phyloP scores from a whole-genome alignment of 2,888 invertebrate species.

The Dryococelus australis region DNA sequence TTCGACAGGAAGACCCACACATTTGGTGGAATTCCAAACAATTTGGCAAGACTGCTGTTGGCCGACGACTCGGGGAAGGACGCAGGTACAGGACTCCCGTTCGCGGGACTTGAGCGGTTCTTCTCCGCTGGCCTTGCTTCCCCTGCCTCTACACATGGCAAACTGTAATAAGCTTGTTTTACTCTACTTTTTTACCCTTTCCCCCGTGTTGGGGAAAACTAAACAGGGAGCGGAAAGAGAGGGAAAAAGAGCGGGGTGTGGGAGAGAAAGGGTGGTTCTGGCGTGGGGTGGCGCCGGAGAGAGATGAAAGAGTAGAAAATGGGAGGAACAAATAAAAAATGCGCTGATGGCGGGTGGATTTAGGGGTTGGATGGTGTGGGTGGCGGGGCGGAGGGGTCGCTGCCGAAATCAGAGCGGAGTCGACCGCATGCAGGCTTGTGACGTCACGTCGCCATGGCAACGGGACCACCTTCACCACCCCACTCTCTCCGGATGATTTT shows the following conservation, averaged over 20 bases:
- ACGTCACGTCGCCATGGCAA: constrained; percentile 25
- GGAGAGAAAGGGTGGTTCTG: too few relatives aligned
- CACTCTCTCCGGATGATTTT: not conserved
- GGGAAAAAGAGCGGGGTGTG: constrained; percentile 1
- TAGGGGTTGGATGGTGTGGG: not conserved
- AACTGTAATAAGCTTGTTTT: constrained; percentile 41
- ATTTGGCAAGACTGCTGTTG: too few relatives aligned
- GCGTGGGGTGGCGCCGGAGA: not conserved
- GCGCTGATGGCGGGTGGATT: constrained; percentile 20
- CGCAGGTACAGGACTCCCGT: too few relatives aligned
- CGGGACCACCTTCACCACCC: not conserved
- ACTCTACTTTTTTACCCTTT: constrained; percentile 18
- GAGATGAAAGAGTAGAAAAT: constrained; percentile 27
- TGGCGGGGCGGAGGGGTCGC: not conserved
- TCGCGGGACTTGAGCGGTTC: not conserved
- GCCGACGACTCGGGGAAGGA: too few relatives aligned
- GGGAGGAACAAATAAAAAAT: constrained; percentile 26
- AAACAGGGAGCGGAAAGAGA: not conserved
- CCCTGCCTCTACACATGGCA: constrained; percentile 36
- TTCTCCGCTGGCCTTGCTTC: not conserved
- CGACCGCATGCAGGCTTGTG: constrained; percentile 29
- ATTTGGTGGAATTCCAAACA: too few relatives aligned
- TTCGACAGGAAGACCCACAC: too few relatives aligned
- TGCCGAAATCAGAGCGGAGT: constrained; percentile 28
- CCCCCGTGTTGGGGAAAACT: constrained; percentile 32